phyloP scores from a whole-genome alignment of 2,797 vertebrate genomes.

The Remorina albescens region DNA sequence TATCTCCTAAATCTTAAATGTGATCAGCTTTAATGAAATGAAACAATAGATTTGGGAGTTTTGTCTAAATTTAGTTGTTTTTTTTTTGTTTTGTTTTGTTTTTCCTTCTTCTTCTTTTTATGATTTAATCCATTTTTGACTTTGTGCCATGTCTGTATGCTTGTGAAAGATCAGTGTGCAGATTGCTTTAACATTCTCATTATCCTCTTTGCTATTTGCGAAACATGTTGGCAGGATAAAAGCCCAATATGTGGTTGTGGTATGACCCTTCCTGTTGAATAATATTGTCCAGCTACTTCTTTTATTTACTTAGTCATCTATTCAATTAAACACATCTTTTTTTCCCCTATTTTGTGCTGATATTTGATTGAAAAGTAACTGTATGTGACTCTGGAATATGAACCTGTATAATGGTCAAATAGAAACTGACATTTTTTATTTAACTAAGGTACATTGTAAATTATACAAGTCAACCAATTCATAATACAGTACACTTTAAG shows the following conservation, averaged over 20 bases:
- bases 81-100: too few species aligned
- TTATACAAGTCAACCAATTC: slow-evolving; percentile 7
- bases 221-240: slow-evolving; percentile 72
- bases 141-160: slow-evolving; percentile 64
- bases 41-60: slow-evolving; percentile 78
- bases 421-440: slow-evolving; percentile 10
- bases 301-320: slow-evolving; percentile 44
- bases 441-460: slow-evolving; percentile 12
- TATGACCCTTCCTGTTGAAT: slow-evolving; percentile 46
- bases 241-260: slow-evolving; percentile 53
- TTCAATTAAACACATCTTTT: slow-evolving; percentile 17
- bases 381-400: background rate
- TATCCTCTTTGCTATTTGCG: slow-evolving; percentile 71
- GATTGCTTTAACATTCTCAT: slow-evolving; percentile 77
- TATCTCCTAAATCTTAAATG: slow-evolving; percentile 77
- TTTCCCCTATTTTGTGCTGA: slow-evolving; percentile 7
- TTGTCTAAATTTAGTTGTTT: too few species aligned
- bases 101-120: slow-evolving; percentile 68
- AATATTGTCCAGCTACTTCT: slow-evolving; percentile 29
- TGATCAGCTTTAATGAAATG: slow-evolving; percentile 80
- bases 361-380: slow-evolving; percentile 21
- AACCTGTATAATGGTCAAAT: background rate
- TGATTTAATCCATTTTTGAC: slow-evolving; percentile 80
- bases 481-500: slow-evolving; percentile 27
- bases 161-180: slow-evolving; percentile 74